Evolutionary conservation across 1,140 invertebrate genomes (phyloP), one percentile per base, ranked within the genome.

Genomic region (Drosophila pachea): DNA sequence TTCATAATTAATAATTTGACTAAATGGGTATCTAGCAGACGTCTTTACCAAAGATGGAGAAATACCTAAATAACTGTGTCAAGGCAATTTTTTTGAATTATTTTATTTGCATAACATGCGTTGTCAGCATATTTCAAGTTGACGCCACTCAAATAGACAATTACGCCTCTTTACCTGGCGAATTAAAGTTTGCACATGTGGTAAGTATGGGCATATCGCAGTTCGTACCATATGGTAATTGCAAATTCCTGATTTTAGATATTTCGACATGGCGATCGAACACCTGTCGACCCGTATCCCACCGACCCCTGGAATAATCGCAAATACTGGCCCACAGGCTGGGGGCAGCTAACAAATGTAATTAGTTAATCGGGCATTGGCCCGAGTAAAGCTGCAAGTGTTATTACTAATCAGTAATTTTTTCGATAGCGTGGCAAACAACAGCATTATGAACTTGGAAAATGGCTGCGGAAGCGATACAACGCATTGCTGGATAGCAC

Each of bases 191-290:
- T 64, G 84, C 76, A 5, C 88, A 89, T 84, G 87, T 89, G 78
- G 88, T 89, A 74, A 86, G 86, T 76, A 14, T 9, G n/a, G 47
- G 11, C 8, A 32, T 52, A 32, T 59, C 33, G 52, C 32, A 5
- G 32, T 50, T 67, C 60, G 11, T 52, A 22, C 55, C 71, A 55
- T 59, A 40, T 40, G 59, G 22, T 38, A 7, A n/a, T n/a, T 29
- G 16, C 22, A 29, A 22, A 43, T 35, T 62, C 42, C 29, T 22
- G 54, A 73, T 73, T 59, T 86, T 22, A 89, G 89, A 73, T 95
- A 16, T 95, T 91, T 87, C 91, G 96, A 60, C 96, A 97, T 91
- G 96, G 96, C 32, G 96, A 97, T 82, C 91, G 96, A 69, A 95
- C 94, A 29, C 95, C 95, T 0, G 89, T 95, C 4, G 82, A 91